Evolutionary conservation across 2,113 vertebrate genomes (phyloP).

Genomic region (Pseudois nayaur): DNA sequence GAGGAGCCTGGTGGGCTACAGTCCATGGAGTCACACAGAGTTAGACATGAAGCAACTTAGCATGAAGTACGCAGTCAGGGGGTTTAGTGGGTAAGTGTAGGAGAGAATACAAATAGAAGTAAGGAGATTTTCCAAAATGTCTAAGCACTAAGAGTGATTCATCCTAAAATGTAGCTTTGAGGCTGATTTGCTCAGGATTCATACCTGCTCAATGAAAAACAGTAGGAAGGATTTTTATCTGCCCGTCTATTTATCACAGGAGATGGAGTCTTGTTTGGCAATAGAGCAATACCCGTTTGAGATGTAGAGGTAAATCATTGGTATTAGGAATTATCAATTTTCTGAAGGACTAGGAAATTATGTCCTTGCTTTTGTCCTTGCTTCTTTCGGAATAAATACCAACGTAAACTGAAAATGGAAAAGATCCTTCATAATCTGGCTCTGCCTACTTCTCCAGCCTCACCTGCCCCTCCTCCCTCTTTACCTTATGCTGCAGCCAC

Average conservation of each 20-base stretch:
- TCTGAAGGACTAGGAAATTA: not conserved
- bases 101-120: not conserved
- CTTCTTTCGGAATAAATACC: not conserved
- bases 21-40: not conserved
- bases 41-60: not conserved
- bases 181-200: not conserved
- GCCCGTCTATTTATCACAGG: not conserved
- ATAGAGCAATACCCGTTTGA: not conserved
- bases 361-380: not conserved
- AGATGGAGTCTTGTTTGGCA: not conserved
- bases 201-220: not conserved
- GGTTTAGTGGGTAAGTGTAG: not conserved
- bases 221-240: not conserved
- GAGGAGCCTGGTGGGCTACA: not conserved
- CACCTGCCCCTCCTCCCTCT: not conserved
- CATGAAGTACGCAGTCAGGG: accelerated
- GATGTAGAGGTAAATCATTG: not conserved
- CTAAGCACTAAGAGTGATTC: not conserved
- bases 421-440: not conserved
- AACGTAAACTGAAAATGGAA: not conserved
- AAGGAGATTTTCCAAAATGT: not conserved
- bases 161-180: not conserved
- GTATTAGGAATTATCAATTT: not conserved
- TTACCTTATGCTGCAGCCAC: not conserved
- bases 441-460: not conserved